Conservation (phyloP, 2,113 vertebrate species). For the Bostrychus sinensis region DNA sequence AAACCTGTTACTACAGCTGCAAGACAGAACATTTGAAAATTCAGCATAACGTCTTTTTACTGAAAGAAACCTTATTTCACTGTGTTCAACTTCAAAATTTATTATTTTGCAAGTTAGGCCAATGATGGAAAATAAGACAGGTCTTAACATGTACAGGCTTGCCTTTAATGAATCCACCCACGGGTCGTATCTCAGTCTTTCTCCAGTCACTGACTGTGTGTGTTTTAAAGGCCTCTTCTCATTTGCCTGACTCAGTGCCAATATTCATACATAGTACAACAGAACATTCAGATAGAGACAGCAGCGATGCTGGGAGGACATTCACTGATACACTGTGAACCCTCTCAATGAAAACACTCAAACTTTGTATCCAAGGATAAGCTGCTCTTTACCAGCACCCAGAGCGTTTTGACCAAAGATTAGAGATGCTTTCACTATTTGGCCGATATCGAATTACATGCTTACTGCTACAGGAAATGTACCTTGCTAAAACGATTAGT, state of each 20-base stretch:
- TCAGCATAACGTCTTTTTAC: too few relatives aligned
- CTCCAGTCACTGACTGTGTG: slow-evolving; percentile 51
- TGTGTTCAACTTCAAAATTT: too few relatives aligned
- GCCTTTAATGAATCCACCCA: slow-evolving; percentile 2
- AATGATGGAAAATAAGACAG: slow-evolving; percentile 1
- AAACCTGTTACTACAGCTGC: too few relatives aligned
- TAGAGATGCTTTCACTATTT: slow-evolving; percentile 14
- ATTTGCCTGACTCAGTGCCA: slow-evolving; percentile 43
- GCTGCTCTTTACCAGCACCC: slow-evolving; percentile 35
- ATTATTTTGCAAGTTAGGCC: background rate
- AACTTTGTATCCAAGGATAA: slow-evolving; percentile 48
- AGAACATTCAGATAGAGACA: slow-evolving; percentile 71
- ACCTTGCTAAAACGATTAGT: background rate
- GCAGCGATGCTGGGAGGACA: slow-evolving; percentile 68
- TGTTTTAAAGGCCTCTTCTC: slow-evolving; percentile 52
- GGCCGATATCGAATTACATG: slow-evolving; percentile 21
- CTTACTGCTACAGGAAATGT: slow-evolving; percentile 14
- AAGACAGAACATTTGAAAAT: too few relatives aligned
- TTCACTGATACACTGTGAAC: slow-evolving; percentile 78
- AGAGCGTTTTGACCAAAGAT: slow-evolving; percentile 16
- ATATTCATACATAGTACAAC: slow-evolving; percentile 69
- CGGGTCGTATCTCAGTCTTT: slow-evolving; percentile 45
- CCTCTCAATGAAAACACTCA: slow-evolving; percentile 76
- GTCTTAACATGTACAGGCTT: background rate
- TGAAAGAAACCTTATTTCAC: too few relatives aligned